These are phyloP conservation scores for Pantala flavescens DNA, from an alignment of 1,140 invertebrate genomes.

Conservation along the genomic window DNA sequence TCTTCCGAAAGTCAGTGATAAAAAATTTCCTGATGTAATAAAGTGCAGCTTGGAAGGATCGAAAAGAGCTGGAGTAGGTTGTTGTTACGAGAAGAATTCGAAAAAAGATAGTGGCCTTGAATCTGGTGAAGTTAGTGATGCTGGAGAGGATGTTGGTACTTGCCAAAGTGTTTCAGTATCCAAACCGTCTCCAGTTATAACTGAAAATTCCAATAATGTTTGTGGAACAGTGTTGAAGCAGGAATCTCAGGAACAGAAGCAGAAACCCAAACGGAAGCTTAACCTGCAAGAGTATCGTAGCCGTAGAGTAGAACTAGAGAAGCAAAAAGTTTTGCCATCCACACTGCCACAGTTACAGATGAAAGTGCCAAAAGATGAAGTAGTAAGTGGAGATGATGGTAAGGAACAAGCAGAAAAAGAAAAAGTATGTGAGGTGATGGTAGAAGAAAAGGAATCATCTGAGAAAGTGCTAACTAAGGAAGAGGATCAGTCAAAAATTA, in stretches of 20 bases:
- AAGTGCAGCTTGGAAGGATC: not conserved
- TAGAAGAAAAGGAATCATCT: not conserved
- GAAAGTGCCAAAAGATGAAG: not conserved
- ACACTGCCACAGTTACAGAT: not conserved
- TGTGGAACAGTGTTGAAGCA: not conserved
- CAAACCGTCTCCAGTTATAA: not conserved
- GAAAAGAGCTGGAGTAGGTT: not conserved
- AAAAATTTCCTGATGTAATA: not conserved
- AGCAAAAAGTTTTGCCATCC: conserved; percentile 11
- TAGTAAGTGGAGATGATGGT: not conserved
- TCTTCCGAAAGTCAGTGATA: not conserved
- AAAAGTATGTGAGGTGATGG: not conserved
- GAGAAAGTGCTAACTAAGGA: not conserved
- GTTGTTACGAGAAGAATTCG: conserved; percentile 26
- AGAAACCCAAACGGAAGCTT: conserved; percentile 33
- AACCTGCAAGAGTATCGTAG: conserved; percentile 41
- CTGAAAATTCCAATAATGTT: not conserved
- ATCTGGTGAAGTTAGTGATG: conserved; percentile 34
- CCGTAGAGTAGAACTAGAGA: conserved; percentile 31
- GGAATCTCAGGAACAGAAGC: not conserved
- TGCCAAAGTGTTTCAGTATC: not conserved
- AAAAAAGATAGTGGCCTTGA: conserved; percentile 37
- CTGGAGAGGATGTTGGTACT: conserved; percentile 28
- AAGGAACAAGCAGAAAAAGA: conserved; percentile 3
- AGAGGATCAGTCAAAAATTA: not conserved